Evolutionary conservation across 2,113 vertebrate genomes (phyloP).

Genomic region (Tetrax tetrax): DNA sequence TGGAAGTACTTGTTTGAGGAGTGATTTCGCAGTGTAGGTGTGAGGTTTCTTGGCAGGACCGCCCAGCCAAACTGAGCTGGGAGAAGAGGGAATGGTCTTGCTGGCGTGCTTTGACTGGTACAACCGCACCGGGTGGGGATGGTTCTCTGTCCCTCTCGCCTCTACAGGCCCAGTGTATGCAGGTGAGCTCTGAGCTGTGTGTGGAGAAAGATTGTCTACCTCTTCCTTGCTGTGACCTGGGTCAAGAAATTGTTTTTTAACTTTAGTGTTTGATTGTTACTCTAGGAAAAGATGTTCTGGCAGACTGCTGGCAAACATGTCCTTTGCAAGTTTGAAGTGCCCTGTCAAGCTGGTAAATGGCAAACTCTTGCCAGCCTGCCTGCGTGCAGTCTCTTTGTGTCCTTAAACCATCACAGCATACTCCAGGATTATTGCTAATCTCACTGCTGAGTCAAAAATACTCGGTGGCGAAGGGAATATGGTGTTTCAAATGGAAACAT

Average conservation of each 20-base stretch:
- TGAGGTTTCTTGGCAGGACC: background rate
- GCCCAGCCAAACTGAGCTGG: rapidly evolving
- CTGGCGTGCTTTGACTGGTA: background rate
- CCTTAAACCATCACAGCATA: background rate
- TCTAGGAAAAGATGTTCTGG: background rate
- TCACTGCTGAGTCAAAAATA: background rate
- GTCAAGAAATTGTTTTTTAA: background rate
- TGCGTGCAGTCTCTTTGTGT: background rate
- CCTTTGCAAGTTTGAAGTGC: background rate
- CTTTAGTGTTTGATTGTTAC: background rate
- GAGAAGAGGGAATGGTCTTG: background rate
- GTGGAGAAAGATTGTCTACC: background rate
- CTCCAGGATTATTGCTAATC: background rate
- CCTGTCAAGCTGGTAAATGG: background rate
- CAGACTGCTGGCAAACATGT: background rate
- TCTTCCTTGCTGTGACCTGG: background rate
- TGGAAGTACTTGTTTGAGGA: background rate
- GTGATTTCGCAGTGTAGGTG: background rate
- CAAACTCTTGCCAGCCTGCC: background rate
- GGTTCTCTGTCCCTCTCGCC: background rate
- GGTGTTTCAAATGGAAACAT: background rate
- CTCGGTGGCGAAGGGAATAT: background rate
- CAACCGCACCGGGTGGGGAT: rapidly evolving
- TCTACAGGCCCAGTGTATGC: rapidly evolving
- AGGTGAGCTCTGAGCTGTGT: background rate